A percentile compares a stretch with the other conserved stretches of the same genome.
These are phyloP conservation scores for Silurus meridionalis DNA, from an alignment of 2,113 vertebrate genomes.

Conservation along the genomic window DNA sequence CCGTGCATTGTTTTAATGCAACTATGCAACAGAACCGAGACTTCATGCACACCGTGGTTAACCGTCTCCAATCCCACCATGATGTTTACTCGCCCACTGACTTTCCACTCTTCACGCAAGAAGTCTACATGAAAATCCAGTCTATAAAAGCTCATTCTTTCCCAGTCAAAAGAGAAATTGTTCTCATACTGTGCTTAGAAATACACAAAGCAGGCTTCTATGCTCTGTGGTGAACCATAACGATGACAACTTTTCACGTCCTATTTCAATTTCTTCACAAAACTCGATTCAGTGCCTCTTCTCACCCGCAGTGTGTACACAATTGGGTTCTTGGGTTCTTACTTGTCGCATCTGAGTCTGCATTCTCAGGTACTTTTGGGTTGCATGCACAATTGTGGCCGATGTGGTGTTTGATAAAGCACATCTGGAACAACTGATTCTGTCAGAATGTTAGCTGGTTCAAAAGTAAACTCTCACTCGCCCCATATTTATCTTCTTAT, in stretches of 20 bases:
- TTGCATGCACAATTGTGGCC: not conserved
- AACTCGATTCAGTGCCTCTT: not conserved
- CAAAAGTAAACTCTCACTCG: not conserved
- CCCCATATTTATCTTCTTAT: not conserved
- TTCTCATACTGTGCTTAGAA: not conserved
- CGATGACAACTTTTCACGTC: too few species aligned
- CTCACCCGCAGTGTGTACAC: not conserved
- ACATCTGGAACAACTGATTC: not conserved
- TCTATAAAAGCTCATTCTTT: not conserved
- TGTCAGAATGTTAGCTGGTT: not conserved
- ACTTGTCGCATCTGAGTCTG: not conserved
- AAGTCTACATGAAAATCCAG: not conserved
- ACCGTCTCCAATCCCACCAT: not conserved
- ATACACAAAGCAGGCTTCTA: not conserved
- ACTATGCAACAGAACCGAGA: not conserved
- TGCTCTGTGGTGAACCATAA: not conserved
- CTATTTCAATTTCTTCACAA: too few species aligned
- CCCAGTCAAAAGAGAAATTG: not conserved
- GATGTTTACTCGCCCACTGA: not conserved
- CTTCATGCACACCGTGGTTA: conserved; percentile 4
- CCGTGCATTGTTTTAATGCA: conserved; percentile 1
- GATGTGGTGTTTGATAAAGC: not conserved
- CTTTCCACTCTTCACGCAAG: not conserved
- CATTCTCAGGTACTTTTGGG: not conserved
- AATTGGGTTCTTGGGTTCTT: not conserved